Evolutionary conservation across 2,797 vertebrate genomes (phyloP).

Genomic region (Acomys russatus): DNA sequence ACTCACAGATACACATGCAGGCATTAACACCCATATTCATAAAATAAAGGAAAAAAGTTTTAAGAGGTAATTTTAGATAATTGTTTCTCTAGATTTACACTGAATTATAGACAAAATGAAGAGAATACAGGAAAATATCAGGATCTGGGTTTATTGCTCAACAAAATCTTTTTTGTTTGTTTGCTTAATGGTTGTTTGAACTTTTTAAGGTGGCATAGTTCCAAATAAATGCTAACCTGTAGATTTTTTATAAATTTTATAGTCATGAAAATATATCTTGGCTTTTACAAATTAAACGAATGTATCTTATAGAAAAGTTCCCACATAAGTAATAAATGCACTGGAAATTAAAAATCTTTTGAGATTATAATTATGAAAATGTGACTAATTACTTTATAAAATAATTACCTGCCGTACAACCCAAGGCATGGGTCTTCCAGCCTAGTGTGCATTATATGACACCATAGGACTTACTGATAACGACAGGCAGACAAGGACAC

Average conservation of each 20-base stretch:
- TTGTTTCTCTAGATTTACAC: background rate
- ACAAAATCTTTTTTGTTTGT: conserved; percentile 34
- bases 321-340: conserved; percentile 49
- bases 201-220: conserved; percentile 11
- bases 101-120: background rate
- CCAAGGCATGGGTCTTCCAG: background rate
- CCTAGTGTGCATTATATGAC: background rate
- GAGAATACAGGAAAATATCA: background rate
- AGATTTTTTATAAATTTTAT: background rate
- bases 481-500: background rate
- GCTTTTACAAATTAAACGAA: conserved; percentile 54
- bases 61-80: conserved; percentile 27
- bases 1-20: background rate
- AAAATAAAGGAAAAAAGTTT: background rate
- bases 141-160: conserved; percentile 26
- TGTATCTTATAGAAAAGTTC: conserved; percentile 19
- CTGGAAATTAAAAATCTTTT: conserved; percentile 33
- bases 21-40: background rate
- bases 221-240: conserved; percentile 5
- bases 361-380: conserved; percentile 28
- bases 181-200: conserved; percentile 1
- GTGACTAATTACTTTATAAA: conserved; percentile 41
- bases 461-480: background rate
- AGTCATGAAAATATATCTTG: background rate
- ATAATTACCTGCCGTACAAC: background rate